Conservation (phyloP, 1,140 invertebrate genomes). For the Diachasmimorpha longicaudata region DNA sequence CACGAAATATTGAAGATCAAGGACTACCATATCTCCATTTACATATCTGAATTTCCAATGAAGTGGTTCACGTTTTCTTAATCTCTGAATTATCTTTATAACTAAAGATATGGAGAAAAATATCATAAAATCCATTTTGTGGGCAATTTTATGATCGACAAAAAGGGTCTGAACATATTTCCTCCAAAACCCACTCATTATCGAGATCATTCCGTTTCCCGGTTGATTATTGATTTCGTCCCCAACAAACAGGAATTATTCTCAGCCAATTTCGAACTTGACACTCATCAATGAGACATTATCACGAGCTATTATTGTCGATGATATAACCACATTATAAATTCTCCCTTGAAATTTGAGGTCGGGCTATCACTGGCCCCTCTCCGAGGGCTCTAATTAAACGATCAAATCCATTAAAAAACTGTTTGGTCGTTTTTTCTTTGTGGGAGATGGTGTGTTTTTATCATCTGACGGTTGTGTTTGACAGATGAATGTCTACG, state of each 20-base stretch:
- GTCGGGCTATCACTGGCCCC: neutral
- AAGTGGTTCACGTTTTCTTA: neutral
- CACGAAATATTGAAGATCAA: no score
- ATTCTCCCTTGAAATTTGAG: neutral
- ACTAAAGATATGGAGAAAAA: neutral
- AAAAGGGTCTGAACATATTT: no score
- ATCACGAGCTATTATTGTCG: slow-evolving; percentile 29
- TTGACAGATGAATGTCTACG: neutral
- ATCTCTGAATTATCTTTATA: neutral
- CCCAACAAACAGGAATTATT: slow-evolving; percentile 6
- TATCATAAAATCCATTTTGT: no score
- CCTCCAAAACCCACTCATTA: no score
- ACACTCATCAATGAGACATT: neutral
- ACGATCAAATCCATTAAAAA: neutral
- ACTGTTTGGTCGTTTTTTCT: neutral
- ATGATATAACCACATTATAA: slow-evolving; percentile 21
- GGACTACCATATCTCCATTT: no score
- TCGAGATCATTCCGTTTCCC: neutral
- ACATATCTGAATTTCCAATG: no score
- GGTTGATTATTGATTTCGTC: neutral
- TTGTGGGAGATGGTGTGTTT: neutral
- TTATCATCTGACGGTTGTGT: neutral
- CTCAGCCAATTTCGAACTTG: slow-evolving; percentile 20
- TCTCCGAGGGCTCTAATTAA: neutral
- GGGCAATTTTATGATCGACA: no score